Conservation (phyloP, 1,140 invertebrate genomes). For the Rhizoglyphus robini region DNA sequence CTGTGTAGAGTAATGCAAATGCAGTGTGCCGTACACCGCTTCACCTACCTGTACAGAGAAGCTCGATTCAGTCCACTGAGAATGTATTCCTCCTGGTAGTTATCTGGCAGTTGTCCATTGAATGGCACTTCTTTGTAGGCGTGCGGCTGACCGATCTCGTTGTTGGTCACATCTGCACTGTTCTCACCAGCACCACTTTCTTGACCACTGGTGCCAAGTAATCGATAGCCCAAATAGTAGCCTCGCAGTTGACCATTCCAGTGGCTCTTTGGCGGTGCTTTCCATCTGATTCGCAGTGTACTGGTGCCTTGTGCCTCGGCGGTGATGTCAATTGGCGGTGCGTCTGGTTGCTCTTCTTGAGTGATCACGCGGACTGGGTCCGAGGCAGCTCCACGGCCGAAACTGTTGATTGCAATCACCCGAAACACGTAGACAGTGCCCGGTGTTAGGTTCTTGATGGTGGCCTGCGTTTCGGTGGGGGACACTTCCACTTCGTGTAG, state of each 20-base stretch:
- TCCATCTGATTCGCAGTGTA: slow-evolving; percentile 16
- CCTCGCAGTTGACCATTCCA: slow-evolving; percentile 33
- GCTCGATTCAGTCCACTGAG: slow-evolving; percentile 24
- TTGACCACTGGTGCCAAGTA: not conserved
- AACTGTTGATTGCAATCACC: slow-evolving; percentile 82
- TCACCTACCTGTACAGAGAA: slow-evolving; percentile 24
- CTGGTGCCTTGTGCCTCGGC: slow-evolving; percentile 6
- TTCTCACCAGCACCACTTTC: not conserved
- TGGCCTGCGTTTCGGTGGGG: not conserved
- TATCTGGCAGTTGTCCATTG: not conserved
- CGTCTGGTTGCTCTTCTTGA: slow-evolving; percentile 57
- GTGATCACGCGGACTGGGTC: slow-evolving; percentile 81
- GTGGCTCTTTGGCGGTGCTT: slow-evolving; percentile 29
- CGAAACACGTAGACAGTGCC: slow-evolving; percentile 81
- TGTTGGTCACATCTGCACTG: not conserved
- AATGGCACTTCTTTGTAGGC: slow-evolving; percentile 53
- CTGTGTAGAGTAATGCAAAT: too few relatives aligned
- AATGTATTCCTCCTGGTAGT: slow-evolving; percentile 25
- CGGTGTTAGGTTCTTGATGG: slow-evolving; percentile 48
- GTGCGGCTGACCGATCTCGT: slow-evolving; percentile 42
- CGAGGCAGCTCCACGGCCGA: slow-evolving; percentile 77
- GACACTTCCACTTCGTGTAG: slow-evolving; percentile 11
- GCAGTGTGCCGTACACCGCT: too few relatives aligned
- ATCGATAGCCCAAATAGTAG: slow-evolving; percentile 31
- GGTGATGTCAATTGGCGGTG: slow-evolving; percentile 16